Base-by-base conservation (phyloP, 2,888 invertebrate species). In the Parthenolecanium corni region DNA sequence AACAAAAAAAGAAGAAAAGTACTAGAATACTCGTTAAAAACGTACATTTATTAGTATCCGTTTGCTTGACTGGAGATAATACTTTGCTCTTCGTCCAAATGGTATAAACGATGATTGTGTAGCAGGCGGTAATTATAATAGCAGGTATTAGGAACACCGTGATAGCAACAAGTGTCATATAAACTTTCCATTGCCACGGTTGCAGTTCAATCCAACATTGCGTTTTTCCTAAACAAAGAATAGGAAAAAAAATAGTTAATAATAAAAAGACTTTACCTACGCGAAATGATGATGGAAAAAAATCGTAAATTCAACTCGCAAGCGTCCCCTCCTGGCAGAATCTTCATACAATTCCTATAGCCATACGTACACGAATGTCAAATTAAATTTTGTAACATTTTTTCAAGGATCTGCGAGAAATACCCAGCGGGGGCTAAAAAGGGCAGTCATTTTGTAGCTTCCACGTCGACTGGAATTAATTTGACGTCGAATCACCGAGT, bases 21-120 rank as follows among this genome's bases (percentile, higher is more conserved):
- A 31, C 31, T 31, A 31, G n/a, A n/a, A n/a, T n/a, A n/a, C n/a
- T n/a, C n/a, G n/a, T n/a, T n/a, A 36, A 11, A 31, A 49, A 46
- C 44, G 23, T 52, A 62, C 52, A 42, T 62, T 62, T 62, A 44
- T 44, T 57, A 47, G 24, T 62, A 20, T 63, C 63, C 31, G 53
- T 14, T 5, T 31, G 64, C 44, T 65, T 65, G 36, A 64, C 23
- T 9, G 66, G 66, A 12, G 65, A 65, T 24, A 66, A 52, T 2
- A 82, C 78, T 69, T 83, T 81, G 65, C 76, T 74, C 67, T 77
- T 76, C 63, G 72, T 73, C 79, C 79, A 79, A 62, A 79, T 78
- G 51, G 78, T 77, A 67, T 73, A 72, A 54, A 79, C 76, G 69
- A 79, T 79, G 69, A 77, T 72, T 3, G 75, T 72, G 70, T 79